Conservation (phyloP, 2,113 vertebrate species). For the Macquaria ambigua region DNA sequence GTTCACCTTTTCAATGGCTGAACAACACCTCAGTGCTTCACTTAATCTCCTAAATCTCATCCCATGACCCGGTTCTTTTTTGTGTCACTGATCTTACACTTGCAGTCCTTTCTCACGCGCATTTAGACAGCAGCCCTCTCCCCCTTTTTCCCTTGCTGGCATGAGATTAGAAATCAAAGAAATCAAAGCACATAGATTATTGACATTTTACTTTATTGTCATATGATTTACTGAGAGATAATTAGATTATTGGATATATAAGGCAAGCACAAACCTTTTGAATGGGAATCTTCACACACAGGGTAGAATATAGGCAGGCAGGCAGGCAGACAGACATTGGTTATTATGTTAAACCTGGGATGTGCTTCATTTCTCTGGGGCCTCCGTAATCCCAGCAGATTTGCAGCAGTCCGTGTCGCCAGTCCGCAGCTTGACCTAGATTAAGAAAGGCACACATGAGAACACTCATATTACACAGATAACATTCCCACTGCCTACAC, state of each 20-base stretch:
- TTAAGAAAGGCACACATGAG: conserved; percentile 63
- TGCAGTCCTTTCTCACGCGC: conserved; percentile 29
- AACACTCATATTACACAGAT: conserved; percentile 22
- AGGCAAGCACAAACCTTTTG: conserved; percentile 53
- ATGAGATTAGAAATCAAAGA: conserved; percentile 50
- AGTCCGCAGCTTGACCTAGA: conserved; percentile 78
- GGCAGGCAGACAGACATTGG: conserved; percentile 9
- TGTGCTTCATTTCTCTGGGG: conserved; percentile 36
- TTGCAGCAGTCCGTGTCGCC: conserved; percentile 51
- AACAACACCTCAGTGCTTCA: conserved; percentile 29
- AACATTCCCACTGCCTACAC: conserved; percentile 56
- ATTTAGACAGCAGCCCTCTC: conserved; percentile 2
- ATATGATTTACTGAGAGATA: not conserved
- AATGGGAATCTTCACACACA: conserved; percentile 40
- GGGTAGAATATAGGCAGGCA: conserved; percentile 12
- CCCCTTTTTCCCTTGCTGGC: not conserved
- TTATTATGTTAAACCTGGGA: conserved; percentile 32
- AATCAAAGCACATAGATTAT: conserved; percentile 40
- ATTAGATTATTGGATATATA: conserved; percentile 9
- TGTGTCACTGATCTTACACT: conserved; percentile 51
- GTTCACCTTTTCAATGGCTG: conserved; percentile 34
- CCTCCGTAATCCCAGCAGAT: conserved; percentile 77
- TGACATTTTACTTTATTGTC: conserved; percentile 14
- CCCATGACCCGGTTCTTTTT: conserved; percentile 51
- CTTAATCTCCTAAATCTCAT: conserved; percentile 58